Evolutionary conservation across 2,113 vertebrate species (phyloP).

Genomic region (Mixornis gularis): DNA sequence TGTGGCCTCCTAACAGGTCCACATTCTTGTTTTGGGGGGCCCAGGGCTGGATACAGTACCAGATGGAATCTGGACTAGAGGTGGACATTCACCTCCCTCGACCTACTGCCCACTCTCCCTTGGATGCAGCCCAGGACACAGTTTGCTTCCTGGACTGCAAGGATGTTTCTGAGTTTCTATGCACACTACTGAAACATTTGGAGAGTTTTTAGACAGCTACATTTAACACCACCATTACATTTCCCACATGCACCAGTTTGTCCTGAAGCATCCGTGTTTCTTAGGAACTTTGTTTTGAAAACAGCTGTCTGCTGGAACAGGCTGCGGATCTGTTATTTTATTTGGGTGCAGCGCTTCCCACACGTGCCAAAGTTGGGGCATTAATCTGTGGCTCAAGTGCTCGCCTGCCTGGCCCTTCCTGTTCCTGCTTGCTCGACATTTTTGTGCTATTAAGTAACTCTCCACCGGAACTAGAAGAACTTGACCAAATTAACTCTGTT

Average conservation of each 20-base stretch:
- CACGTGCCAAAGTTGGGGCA: accelerated
- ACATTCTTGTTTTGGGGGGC: neutral
- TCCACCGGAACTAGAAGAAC: neutral
- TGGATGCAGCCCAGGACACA: neutral
- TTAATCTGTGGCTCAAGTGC: neutral
- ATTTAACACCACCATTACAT: no score
- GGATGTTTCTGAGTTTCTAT: neutral
- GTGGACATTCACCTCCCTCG: neutral
- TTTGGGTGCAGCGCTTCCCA: accelerated
- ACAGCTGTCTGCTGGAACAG: accelerated
- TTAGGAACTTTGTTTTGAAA: neutral
- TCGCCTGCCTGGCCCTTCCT: neutral
- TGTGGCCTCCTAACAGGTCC: neutral
- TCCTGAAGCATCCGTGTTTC: neutral
- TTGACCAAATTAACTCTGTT: neutral
- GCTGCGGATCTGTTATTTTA: neutral
- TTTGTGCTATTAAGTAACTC: neutral
- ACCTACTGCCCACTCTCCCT: neutral
- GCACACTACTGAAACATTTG: accelerated
- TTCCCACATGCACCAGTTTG: neutral
- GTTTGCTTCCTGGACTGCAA: neutral
- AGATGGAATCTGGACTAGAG: neutral
- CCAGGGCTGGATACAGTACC: neutral
- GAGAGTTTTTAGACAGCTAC: neutral
- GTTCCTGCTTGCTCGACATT: neutral